A percentile compares a stretch with the other conserved stretches of the same genome.
Evolutionary conservation across 1,140 invertebrate genomes (phyloP).

Genomic region (Leptopilina boulardi): DNA sequence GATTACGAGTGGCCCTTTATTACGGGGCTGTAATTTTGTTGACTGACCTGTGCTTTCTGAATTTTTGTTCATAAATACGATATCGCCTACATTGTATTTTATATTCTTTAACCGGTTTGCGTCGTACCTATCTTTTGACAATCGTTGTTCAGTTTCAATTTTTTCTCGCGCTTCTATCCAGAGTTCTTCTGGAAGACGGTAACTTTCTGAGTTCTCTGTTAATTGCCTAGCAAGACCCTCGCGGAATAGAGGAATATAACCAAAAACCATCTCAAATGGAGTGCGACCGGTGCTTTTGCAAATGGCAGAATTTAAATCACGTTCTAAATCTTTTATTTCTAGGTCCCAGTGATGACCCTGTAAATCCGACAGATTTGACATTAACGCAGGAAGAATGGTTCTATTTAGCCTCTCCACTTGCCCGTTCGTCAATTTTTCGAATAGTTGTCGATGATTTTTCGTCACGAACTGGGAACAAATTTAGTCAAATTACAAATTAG

Average conservation of each 20-base stretch:
- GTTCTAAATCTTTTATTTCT: slow-evolving; percentile 23
- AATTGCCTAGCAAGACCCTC: slow-evolving; percentile 29
- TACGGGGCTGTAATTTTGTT: slow-evolving; percentile 38
- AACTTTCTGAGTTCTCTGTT: slow-evolving; percentile 24
- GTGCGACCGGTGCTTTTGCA: slow-evolving; percentile 37
- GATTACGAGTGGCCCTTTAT: slow-evolving; percentile 36
- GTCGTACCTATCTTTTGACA: slow-evolving; percentile 36
- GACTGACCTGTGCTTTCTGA: slow-evolving; percentile 35
- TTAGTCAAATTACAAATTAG: too few species aligned
- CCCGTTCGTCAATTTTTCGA: too few species aligned
- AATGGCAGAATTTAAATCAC: slow-evolving; percentile 38
- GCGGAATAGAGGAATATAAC: slow-evolving; percentile 33
- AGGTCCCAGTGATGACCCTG: slow-evolving; percentile 34
- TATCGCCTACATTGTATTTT: slow-evolving; percentile 34
- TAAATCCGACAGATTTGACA: background rate
- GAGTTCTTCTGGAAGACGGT: slow-evolving; percentile 14
- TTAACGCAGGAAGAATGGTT: slow-evolving; percentile 35
- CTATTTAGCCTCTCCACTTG: slow-evolving; percentile 62
- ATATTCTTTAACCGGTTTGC: slow-evolving; percentile 15
- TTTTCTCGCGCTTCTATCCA: slow-evolving; percentile 16
- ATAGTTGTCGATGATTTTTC: too few species aligned
- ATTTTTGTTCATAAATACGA: slow-evolving; percentile 35
- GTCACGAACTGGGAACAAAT: too few species aligned
- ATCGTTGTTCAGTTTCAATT: slow-evolving; percentile 31
- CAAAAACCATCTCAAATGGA: slow-evolving; percentile 42